phyloP scores from a whole-genome alignment of 2,797 vertebrate species.

The Xenops minutus region DNA sequence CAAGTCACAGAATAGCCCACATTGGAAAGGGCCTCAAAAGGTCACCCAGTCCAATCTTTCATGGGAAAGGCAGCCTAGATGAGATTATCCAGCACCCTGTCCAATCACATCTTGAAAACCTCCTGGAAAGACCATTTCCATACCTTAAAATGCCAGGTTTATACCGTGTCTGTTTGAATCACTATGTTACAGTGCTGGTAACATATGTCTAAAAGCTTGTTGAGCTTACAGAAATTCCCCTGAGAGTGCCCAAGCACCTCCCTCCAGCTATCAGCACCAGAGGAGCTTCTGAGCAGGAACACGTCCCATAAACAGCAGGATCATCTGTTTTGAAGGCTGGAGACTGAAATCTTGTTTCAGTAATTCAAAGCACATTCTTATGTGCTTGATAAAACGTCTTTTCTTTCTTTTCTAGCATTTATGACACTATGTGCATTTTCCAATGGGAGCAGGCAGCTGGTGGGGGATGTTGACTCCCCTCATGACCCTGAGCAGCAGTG shows the following conservation, averaged over 20 bases:
- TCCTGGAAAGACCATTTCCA: not conserved
- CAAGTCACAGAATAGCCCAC: not conserved
- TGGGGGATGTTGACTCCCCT: rapidly evolving
- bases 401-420: not conserved
- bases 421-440: not conserved
- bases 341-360: not conserved
- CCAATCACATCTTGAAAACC: not conserved
- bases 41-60: not conserved
- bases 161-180: not conserved
- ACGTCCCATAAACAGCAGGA: not conserved
- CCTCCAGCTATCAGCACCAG: not conserved
- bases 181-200: not conserved
- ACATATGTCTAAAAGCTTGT: not conserved
- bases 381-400: not conserved
- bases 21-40: not conserved
- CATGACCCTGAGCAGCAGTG: not conserved
- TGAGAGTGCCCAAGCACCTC: not conserved
- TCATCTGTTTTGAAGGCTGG: not conserved
- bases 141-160: not conserved
- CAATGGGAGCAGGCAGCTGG: not conserved
- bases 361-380: not conserved
- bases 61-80: not conserved
- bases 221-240: not conserved
- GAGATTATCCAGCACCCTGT: not conserved
- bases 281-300: not conserved